These are phyloP conservation scores for Chitala chitala DNA, from an alignment of 2,113 vertebrate genomes.

Conservation along the genomic window DNA sequence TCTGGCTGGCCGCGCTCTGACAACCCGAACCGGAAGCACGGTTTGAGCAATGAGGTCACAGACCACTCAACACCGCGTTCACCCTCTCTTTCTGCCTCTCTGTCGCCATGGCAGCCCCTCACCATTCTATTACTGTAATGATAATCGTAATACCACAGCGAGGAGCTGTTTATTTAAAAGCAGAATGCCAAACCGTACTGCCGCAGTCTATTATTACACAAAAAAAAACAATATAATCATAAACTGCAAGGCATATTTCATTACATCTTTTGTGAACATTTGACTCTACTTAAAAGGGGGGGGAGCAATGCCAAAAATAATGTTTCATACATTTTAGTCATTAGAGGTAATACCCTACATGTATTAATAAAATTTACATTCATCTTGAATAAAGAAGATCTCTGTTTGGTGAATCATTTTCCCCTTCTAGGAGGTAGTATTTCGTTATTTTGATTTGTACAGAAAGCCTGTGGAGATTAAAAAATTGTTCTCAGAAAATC, in stretches of 20 bases:
- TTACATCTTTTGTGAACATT: neutral
- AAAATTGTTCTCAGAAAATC: neutral
- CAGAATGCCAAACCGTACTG: neutral
- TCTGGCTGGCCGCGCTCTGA: neutral
- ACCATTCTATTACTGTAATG: neutral
- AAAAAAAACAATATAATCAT: neutral
- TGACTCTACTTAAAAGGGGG: constrained; percentile 9
- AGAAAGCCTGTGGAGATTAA: neutral
- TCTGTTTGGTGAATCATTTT: neutral
- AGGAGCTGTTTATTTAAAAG: neutral
- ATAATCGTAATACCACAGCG: neutral
- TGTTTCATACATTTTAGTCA: neutral
- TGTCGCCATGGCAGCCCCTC: constrained; percentile 15
- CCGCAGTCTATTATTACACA: neutral
- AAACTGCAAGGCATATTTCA: neutral
- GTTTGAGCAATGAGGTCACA: no score
- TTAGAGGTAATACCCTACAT: neutral
- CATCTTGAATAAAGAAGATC: neutral
- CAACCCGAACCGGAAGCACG: no score
- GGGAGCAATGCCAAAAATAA: neutral
- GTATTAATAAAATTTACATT: neutral
- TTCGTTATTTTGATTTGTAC: constrained; percentile 1
- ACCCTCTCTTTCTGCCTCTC: neutral
- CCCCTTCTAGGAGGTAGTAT: neutral
- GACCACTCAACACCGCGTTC: no score